phyloP scores from a whole-genome alignment of 2,888 invertebrate genomes.

The Nomada hirtipes region DNA sequence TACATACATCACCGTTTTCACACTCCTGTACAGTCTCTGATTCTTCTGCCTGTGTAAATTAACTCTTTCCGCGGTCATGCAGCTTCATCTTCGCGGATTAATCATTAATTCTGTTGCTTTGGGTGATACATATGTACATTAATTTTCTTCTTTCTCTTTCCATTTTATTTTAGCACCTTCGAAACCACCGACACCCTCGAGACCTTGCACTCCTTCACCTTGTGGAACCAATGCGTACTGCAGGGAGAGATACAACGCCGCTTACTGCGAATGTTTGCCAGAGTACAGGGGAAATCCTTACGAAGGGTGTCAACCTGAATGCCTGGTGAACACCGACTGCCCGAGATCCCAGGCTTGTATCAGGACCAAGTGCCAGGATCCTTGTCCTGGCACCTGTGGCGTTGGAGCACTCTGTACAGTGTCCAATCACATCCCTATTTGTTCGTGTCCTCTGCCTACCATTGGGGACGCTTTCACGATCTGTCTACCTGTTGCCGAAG shows the following conservation, averaged over 20 bases:
- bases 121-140: not conserved
- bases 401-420: constrained; percentile 89
- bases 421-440: constrained; percentile 91
- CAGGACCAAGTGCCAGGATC: constrained; percentile 89
- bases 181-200: constrained; percentile 59
- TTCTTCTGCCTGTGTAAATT: constrained; percentile 36
- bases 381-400: constrained; percentile 92
- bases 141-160: not conserved
- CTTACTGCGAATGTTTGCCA: constrained; percentile 89
- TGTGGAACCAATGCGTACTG: constrained; percentile 90
- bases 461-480: constrained; percentile 91
- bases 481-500: constrained; percentile 84
- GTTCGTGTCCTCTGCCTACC: constrained; percentile 88
- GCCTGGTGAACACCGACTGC: constrained; percentile 90
- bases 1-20: constrained; percentile 7
- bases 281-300: constrained; percentile 89
- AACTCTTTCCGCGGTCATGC: constrained; percentile 19
- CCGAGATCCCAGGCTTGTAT: constrained; percentile 88
- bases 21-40: constrained; percentile 20
- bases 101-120: not conserved
- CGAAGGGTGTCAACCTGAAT: constrained; percentile 89
- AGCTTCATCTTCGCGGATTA: not conserved
- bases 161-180: constrained; percentile 37
- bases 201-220: constrained; percentile 88
- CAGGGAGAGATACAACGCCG: constrained; percentile 88